Base-by-base conservation (phyloP, 1,140 invertebrate genomes). In the Tribolium madens region DNA sequence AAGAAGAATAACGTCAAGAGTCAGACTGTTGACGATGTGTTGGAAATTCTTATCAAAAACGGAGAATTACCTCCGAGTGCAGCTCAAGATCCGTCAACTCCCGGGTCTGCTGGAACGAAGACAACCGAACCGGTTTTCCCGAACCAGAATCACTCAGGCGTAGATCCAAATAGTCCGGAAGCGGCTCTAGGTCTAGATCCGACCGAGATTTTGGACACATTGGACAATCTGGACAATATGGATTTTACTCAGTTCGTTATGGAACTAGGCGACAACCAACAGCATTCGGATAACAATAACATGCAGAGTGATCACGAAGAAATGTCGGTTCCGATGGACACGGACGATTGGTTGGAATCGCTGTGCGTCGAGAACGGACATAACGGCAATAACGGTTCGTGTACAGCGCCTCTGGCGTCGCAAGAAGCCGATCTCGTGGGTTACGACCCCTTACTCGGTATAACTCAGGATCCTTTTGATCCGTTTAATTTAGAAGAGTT, bases 11-110 rank as follows among this genome's bases (percentile, higher is more conserved):
- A 89, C 78, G 87, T 94, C 10, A 95, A 95, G 81, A 93, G 93
- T 84, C 95, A 97, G 85, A 94, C 94, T 36, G 94, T 98, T 75
- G 96, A 97, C 84, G 96, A 98, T 86, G 96, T 98, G 0, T 85
- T 98, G n/a, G 96, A 98, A 83, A 97, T 98, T 81, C 88, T 98
- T 0, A 97, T 98, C 13, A 93, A 96, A 84, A 96, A 96, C 85
- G 96, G 96, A 48, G 96, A 98, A 84, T 84, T 98, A 13, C 95
- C 96, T 0, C 91, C 96, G 1, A 97, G 95, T 82, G 94, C 94
- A 0, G 95, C 93, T 3, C 91, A 92, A 73, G 93, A 95, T 80
- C 92, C 93, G 7, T 87, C 91, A 3, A 93, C 93, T 0, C 92
- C 92, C n/a, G 90, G 89, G 0, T 90, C 89, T 1, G 89, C 88